Evolutionary conservation across 2,113 vertebrate species (phyloP), one percentile per base, ranked within the genome.

Genomic region (Rhipidura dahli): DNA sequence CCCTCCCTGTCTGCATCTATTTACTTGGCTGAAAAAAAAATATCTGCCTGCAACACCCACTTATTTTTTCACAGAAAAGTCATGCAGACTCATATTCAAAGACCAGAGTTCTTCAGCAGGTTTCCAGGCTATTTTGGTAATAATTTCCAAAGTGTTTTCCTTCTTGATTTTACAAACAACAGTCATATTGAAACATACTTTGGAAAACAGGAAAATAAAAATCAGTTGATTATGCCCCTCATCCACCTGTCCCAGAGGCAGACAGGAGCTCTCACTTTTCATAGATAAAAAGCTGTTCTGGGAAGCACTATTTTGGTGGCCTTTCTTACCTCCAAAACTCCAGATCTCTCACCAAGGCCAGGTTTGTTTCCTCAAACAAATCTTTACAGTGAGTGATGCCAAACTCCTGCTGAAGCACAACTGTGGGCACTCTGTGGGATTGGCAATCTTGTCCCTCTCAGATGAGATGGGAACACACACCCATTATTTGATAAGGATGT

Each of bases 61-160:
- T 64, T 50, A n/a, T 60, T 68, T 76, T 88, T 81, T 35, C 42
- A 51, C 33, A 40, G 59, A 91, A 90, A 96, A 96, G 39, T 51
- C 42, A n/a, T 22, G 27, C 30, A 89, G 85, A 65, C 22, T 27
- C 66, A 89, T 44, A 79, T 76, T 88, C 64, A 71, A 95, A 88
- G 71, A 83, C 45, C 83, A 79, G 47, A 76, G n/a, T 22, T 80
- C 54, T 80, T 96, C 87, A 96, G 60, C 54, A 68, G 44, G 42
- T 85, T 96, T 89, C 50, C 87, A 96, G 81, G 24, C 60, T 95
- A 59, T 88, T 97, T 87, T 82, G 60, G 40, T 76, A 63, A 56
- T 89, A 18, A 47, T 90, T 94, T 75, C 73, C 70, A n/a, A 87
- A 92, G 27, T 35, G 15, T 87, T 89, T 91, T 89, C 44, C 94